Percentiles rank a stretch among this genome's conserved stretches.
These are phyloP conservation scores for Diceros bicornis DNA, from an alignment of 2,797 vertebrate species.

Conservation along the genomic window DNA sequence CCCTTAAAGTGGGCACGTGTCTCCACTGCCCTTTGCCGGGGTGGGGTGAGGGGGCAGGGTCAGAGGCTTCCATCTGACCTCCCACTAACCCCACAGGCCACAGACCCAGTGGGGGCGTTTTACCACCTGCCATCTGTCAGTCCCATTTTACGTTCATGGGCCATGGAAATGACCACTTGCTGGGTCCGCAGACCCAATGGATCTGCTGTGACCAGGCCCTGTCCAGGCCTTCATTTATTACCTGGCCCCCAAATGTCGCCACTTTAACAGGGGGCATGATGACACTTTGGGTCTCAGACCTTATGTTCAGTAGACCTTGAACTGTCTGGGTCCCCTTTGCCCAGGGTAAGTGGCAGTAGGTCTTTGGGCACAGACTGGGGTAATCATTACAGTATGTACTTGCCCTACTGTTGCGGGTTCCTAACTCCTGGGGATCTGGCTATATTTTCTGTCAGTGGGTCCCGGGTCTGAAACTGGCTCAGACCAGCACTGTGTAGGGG, in stretches of 20 bases:
- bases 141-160: rapidly evolving
- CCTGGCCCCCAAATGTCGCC: not conserved
- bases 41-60: not conserved
- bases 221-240: not conserved
- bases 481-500: not conserved
- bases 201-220: not conserved
- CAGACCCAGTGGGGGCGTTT: not conserved
- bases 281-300: not conserved
- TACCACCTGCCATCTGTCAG: rapidly evolving
- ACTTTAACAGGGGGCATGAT: rapidly evolving
- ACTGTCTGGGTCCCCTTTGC: not conserved
- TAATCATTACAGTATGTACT: too few species aligned
- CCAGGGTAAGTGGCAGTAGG: not conserved
- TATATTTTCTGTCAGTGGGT: not conserved
- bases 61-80: not conserved
- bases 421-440: too few species aligned
- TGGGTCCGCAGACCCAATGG: not conserved
- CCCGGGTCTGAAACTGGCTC: not conserved
- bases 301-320: not conserved
- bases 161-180: not conserved
- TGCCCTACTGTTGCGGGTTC: rapidly evolving
- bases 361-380: not conserved
- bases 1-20: rapidly evolving
- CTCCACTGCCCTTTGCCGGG: not conserved
- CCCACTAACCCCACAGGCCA: not conserved